Base-by-base conservation (phyloP, 2,888 invertebrate species). In the Caenorhabditis sp. region DNA sequence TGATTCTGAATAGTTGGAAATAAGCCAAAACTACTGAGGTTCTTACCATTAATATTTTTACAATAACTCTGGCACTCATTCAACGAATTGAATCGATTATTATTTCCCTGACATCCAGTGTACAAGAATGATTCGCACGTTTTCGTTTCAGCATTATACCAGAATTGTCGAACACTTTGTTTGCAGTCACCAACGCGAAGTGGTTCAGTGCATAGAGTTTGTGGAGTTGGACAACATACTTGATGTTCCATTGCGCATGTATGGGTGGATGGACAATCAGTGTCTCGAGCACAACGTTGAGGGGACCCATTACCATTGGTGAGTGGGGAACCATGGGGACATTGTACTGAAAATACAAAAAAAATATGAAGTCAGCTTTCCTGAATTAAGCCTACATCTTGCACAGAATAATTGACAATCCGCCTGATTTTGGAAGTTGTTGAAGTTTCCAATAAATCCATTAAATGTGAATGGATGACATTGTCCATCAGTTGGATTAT, bases 331-430 rank as follows among this genome's bases (percentile, higher is more conserved):
- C 82, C 82, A 52, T 80, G 76, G 0, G 63, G 78, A 64, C 62
- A 81, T 74, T 74, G 74, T 50, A 73, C 73, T 73, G 64, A 31
- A 71, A n/a, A 26, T 25, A 14, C 12, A 36, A 59, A 59, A 26
- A 31, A 36, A 20, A 10, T 23, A 14, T 49, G 49, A 17, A 43
- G n/a, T 53, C 12, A 17, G 50, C 52, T 20, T 58, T 25, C 7
- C n/a, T n/a, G n/a, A n/a, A n/a, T n/a, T n/a, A 31, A 43, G 61
- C 74, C 66, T 21, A 82, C 82, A 65, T 74, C 76, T 72, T n/a
- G 79, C 77, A 59, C 82, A 82, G 60, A 80, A 82, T 1, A 72
- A 57, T 58, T 82, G 82, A 63, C 82, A 82, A 67, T 82, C 82
- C 17, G 78, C 78, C 31, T 78, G 76, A 60, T 77, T 79, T 52